Percentiles rank a stretch among this genome's conserved stretches.
phyloP scores from a whole-genome alignment of 2,113 vertebrate genomes.

The Neopipo cinnamomea region DNA sequence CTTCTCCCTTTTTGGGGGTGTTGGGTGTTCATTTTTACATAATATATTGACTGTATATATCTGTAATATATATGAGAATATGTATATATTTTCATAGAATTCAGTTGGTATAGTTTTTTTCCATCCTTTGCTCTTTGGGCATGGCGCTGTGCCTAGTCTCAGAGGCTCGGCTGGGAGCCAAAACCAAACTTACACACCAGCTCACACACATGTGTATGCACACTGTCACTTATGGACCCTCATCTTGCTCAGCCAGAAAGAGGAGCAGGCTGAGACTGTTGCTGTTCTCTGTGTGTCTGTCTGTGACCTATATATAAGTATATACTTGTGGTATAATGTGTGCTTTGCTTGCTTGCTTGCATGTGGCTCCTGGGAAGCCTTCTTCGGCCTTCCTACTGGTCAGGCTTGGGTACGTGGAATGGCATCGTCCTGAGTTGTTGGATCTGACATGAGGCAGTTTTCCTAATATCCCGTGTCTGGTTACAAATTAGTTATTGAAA shows the following conservation, averaged over 20 bases:
- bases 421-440: not conserved
- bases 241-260: not conserved
- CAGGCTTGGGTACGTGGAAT: not conserved
- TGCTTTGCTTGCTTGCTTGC: not conserved
- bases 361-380: not conserved
- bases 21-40: too few species aligned
- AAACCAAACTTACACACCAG: too few species aligned
- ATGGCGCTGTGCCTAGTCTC: too few species aligned
- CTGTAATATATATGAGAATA: too few species aligned
- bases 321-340: not conserved
- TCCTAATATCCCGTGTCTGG: not conserved
- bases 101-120: too few species aligned
- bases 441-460: not conserved
- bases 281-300: not conserved
- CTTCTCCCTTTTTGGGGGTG: too few species aligned
- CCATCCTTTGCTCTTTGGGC: too few species aligned
- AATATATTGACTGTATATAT: too few species aligned
- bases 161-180: too few species aligned
- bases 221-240: rapidly evolving
- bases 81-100: too few species aligned
- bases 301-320: rapidly evolving
- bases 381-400: not conserved
- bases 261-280: not conserved
- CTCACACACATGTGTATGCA: rapidly evolving
- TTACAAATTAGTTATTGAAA: not conserved